phyloP scores from a whole-genome alignment of 2,888 invertebrate species.

The Galeruca laticollis region DNA sequence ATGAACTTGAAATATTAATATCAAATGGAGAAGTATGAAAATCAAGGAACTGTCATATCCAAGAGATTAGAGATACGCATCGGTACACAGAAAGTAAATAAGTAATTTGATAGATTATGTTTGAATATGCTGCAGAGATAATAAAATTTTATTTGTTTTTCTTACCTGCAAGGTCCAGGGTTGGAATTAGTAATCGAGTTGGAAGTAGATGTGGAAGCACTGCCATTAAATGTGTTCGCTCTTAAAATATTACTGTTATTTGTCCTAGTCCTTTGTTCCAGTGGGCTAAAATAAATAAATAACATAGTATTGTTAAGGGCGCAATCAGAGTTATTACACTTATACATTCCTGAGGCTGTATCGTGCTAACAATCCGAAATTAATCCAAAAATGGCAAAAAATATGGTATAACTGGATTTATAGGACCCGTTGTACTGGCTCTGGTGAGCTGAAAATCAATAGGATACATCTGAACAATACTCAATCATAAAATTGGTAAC shows the following conservation, averaged over 20 bases:
- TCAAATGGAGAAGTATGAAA: no score
- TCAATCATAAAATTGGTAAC: no score
- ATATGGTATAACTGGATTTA: no score
- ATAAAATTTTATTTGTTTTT: slow-evolving; percentile 8
- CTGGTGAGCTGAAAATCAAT: no score
- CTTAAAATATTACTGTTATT: slow-evolving; percentile 68
- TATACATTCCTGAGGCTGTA: no score
- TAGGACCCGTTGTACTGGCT: no score
- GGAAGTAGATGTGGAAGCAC: slow-evolving; percentile 54
- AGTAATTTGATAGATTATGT: not conserved
- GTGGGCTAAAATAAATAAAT: slow-evolving; percentile 67
- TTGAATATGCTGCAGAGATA: not conserved
- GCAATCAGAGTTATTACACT: slow-evolving; percentile 18
- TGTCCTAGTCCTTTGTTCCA: slow-evolving; percentile 74
- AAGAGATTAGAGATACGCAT: no score
- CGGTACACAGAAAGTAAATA: not conserved
- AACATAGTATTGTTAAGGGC: not conserved
- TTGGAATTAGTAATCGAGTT: slow-evolving; percentile 54
- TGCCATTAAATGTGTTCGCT: slow-evolving; percentile 53
- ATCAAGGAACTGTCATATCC: no score
- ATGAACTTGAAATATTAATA: no score
- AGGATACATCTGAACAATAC: no score
- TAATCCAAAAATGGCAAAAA: no score
- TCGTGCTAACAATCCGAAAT: no score
- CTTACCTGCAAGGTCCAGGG: slow-evolving; percentile 60